Evolutionary conservation across 30 jellyfish, hydroid and myxozoan genomes (phyloP).

Genomic region (Aurelia sp.): DNA sequence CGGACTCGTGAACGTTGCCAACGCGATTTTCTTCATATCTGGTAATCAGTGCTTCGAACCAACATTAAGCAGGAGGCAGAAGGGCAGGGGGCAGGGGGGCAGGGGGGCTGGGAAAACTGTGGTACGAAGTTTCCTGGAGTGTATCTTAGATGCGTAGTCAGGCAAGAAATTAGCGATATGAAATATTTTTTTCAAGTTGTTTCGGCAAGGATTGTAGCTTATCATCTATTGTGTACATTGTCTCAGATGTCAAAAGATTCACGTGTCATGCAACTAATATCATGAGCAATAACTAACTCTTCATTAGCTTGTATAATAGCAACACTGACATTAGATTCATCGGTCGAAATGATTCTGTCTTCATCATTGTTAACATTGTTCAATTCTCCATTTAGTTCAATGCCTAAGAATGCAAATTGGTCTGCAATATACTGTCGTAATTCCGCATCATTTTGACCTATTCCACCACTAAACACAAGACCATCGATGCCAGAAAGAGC

Average conservation of each 20-base stretch:
- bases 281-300: slow-evolving; percentile 66
- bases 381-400: slow-evolving; percentile 30
- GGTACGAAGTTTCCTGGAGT: no score
- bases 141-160: no score
- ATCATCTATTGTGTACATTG: no score
- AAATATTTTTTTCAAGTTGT: no score
- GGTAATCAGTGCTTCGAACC: no score
- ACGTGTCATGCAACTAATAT: slow-evolving; percentile 22
- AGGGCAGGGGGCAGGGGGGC: no score
- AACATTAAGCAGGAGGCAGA: no score
- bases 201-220: no score
- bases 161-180: no score
- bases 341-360: slow-evolving; percentile 47
- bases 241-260: slow-evolving; percentile 40
- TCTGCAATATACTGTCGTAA: slow-evolving; percentile 55
- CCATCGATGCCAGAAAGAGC: slow-evolving; percentile 75
- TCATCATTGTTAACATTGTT: slow-evolving; percentile 10
- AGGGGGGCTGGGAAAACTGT: no score
- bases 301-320: slow-evolving; percentile 73
- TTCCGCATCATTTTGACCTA: slow-evolving; percentile 76
- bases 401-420: slow-evolving; percentile 50
- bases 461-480: slow-evolving; percentile 86
- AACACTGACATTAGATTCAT: slow-evolving; percentile 26
- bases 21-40: no score
- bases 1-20: no score